phyloP scores from a whole-genome alignment of 2,888 invertebrate species.

The Himalopsyche tibetana region DNA sequence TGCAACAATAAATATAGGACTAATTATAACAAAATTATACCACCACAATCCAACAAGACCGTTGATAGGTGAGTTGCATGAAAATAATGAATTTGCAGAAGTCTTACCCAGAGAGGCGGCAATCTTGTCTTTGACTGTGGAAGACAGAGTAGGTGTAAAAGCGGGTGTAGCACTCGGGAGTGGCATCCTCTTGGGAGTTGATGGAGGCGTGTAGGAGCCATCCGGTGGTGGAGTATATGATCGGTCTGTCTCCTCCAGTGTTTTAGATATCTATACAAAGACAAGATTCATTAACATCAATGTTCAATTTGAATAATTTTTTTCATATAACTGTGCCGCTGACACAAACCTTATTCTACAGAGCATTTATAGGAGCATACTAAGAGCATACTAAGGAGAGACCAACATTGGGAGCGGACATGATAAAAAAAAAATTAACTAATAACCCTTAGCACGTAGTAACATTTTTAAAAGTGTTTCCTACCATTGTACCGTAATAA shows the following conservation, averaged over 20 bases:
- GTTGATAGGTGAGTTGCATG: neutral
- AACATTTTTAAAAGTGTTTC: too few relatives aligned
- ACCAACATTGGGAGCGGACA: too few relatives aligned
- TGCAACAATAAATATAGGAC: neutral
- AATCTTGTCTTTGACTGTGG: slow-evolving; percentile 75
- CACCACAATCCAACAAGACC: neutral
- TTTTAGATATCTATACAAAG: slow-evolving; percentile 57
- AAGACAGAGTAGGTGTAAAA: slow-evolving; percentile 73
- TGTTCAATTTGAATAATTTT: too few relatives aligned
- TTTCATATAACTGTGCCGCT: too few relatives aligned
- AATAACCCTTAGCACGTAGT: too few relatives aligned
- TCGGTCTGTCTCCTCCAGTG: slow-evolving; percentile 67
- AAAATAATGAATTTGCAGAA: neutral
- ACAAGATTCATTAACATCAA: neutral
- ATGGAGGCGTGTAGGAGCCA: slow-evolving; percentile 69
- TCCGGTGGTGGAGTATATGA: slow-evolving; percentile 70
- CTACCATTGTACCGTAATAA: too few relatives aligned
- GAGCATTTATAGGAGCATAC: too few relatives aligned
- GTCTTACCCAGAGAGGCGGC: slow-evolving; percentile 74
- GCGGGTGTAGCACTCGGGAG: slow-evolving; percentile 67
- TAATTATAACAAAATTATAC: too few relatives aligned
- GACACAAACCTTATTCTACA: too few relatives aligned
- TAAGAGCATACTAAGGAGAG: too few relatives aligned
- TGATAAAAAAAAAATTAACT: too few relatives aligned
- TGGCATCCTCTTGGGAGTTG: slow-evolving; percentile 67